Conservation (phyloP, 2,888 invertebrate species). For the Drosophila niveifrons region DNA sequence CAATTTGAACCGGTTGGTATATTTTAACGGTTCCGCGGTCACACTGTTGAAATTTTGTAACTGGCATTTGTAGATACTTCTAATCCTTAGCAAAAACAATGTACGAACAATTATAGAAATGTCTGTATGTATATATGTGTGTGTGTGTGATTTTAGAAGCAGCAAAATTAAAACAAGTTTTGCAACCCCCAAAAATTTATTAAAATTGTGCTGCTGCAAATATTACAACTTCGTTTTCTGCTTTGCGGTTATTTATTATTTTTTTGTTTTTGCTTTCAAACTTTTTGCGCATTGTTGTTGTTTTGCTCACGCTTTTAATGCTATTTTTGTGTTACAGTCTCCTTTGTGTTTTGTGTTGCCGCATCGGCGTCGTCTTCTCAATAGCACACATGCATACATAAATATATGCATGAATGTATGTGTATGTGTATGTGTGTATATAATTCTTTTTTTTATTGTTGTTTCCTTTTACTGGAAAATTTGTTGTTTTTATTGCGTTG, state of each 20-base stretch:
- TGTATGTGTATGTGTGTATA: conserved; percentile 5
- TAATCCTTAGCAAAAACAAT: conserved; percentile 7
- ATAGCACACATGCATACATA: conserved; percentile 17
- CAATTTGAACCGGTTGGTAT: neutral
- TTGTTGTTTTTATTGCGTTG: conserved; percentile 67
- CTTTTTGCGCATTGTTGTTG: conserved; percentile 53
- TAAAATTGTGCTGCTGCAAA: conserved; percentile 49
- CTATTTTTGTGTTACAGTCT: conserved; percentile 62
- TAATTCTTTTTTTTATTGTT: conserved; percentile 54
- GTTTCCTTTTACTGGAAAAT: conserved; percentile 63
- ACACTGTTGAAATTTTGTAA: neutral
- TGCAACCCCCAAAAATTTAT: conserved; percentile 56
- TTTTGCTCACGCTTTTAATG: conserved; percentile 47
- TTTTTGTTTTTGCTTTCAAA: conserved; percentile 36
- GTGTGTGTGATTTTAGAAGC: neutral
- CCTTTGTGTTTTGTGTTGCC: conserved; percentile 58
- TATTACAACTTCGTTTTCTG: conserved; percentile 41
- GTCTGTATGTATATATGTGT: neutral
- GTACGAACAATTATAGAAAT: conserved; percentile 4
- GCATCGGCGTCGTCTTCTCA: conserved; percentile 45
- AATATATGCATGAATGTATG: conserved; percentile 1
- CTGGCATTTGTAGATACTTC: neutral
- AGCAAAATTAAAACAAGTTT: conserved; percentile 44
- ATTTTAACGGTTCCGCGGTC: neutral
- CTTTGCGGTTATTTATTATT: conserved; percentile 9